Evolutionary conservation across 1,140 invertebrate genomes (phyloP), one percentile per base, ranked within the genome.

Genomic region (Sarcophaga peregrina): DNA sequence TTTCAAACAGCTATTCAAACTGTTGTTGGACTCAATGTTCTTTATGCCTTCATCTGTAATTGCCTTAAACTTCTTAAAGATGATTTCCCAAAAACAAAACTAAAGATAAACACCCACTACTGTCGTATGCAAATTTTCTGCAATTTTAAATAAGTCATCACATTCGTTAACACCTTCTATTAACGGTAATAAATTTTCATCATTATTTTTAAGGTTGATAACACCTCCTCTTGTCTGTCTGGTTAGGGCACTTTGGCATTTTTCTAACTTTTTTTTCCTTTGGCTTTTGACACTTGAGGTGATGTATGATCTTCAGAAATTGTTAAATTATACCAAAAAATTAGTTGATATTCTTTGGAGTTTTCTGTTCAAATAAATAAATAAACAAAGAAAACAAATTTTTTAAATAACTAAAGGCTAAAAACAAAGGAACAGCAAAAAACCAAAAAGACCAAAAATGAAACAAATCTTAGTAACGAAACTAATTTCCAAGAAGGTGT

Each of bases 321-420:
- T 76, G 74, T 76, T 76, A 76, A 76, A 76, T 76, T 76, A 76
- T 46, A 75, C 73, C 73, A 76, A 76, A 76, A n/a, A 37, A 25
- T 68, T 68, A 68, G 62, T 68, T 68, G 54, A 68, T 9, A 68
- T 17, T n/a, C 8, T 25, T 68, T 68, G 17, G 17, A 20, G n/a
- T n/a, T 68, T 68, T 68, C 20, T 37, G 25, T 37, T 37, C 25
- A 37, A 37, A 37, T 37, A 37, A 37, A 37, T 37, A 37, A 37
- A 37, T 37, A 37, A 37, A 25, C 17, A 17, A 76, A 76, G 15
- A 76, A 76, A 76, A 76, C 74, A 76, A 76, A 58, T 58, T 76
- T 17, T 76, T 76, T 50, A 76, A 76, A 76, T 76, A 76, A 76
- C 74, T 76, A 50, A 50, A 76, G 74, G 74, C 46, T 17, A 50